Base-by-base conservation (phyloP, 2,797 vertebrate species). In the Anomalospiza imberbis region DNA sequence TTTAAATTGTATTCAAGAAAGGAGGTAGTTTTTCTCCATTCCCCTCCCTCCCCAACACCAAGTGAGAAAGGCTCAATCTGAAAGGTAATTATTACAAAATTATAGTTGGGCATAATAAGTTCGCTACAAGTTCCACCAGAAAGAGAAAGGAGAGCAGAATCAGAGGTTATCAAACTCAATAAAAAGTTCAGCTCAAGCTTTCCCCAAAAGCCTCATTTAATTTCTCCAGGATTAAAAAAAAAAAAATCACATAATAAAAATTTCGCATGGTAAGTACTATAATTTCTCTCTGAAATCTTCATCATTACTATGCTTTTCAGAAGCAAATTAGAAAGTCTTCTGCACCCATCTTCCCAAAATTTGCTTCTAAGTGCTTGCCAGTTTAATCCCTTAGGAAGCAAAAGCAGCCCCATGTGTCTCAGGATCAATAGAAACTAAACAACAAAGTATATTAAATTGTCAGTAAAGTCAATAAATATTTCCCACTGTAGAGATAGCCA, bases 11-110 rank as follows among this genome's bases (percentile, higher is more conserved):
- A 50, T 57, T 29, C 17, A 57, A 2, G 1, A 3, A 38, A 84
- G 3, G 7, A 12, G 5, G 4, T 6, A 1, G 6, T 66, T 66
- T 66, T 17, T 40, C 17, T 53, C 24, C 20, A 13, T 44, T n/a
- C 9, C 5, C 2, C 6, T 6, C 3, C 1, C 2, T 4, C 18
- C 7, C 5, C 20, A 66, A 42, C 10, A 60, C 1, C 26, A 88
- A 62, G 17, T 16, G 61, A 25, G 44, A 60, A 77, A 1, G 2
- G 16, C 60, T 71, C 40, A 2, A 44, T 38, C 53, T 68, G 32
- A 51, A 92, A 63, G 5, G 31, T 51, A 83, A 57, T 32, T 29
- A 55, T 29, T 73, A 50, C 3, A 18, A 47, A 82, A 91, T 21
- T 19, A 32, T 28, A 65, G 2, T 61, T 71, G 4, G 18, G 40